phyloP scores from a whole-genome alignment of 2,888 invertebrate genomes.

The Stramonita haemastoma region DNA sequence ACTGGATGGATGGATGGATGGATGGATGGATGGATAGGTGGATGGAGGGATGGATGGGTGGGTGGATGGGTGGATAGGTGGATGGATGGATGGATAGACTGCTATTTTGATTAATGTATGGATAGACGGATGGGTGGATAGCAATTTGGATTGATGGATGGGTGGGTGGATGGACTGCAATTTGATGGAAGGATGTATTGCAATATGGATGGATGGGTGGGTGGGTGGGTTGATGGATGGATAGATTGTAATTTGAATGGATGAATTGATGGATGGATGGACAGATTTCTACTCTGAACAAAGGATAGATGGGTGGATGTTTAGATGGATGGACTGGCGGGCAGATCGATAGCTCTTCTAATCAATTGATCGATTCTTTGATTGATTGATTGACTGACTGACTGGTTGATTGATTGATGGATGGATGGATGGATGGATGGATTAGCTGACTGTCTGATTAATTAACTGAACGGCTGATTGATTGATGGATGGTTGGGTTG shows the following conservation, averaged over 20 bases:
- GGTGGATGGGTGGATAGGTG: too few relatives aligned
- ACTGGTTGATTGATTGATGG: background rate
- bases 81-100: too few relatives aligned
- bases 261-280: background rate
- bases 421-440: background rate
- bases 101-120: too few relatives aligned
- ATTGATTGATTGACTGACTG: background rate
- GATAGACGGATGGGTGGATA: too few relatives aligned
- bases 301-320: background rate
- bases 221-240: background rate
- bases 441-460: background rate
- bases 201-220: background rate
- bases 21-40: too few relatives aligned
- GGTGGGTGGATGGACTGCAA: too few relatives aligned
- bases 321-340: background rate
- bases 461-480: background rate
- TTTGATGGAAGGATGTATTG: background rate
- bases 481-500: background rate
- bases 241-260: too few relatives aligned
- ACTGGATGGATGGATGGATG: too few relatives aligned
- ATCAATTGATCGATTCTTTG: background rate
- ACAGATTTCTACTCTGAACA: too few relatives aligned
- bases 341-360: background rate
- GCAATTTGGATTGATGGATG: too few relatives aligned
- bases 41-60: too few relatives aligned